Conservation (phyloP, 2,113 vertebrate genomes). For the Gnathonemus longibarbis region DNA sequence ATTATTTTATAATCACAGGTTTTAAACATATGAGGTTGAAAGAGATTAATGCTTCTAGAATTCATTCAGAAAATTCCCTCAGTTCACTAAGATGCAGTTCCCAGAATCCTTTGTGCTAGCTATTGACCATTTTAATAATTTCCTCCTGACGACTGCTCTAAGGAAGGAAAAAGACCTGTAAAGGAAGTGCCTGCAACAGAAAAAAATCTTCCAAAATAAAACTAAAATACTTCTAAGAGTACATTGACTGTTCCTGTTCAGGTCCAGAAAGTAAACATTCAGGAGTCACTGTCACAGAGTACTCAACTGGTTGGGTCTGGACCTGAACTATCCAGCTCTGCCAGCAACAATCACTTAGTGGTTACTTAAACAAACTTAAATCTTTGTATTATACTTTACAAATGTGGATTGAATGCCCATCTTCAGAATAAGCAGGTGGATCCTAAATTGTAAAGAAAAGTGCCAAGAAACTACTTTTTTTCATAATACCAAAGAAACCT, state of each 20-base stretch:
- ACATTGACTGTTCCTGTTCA: not conserved
- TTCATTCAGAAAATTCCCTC: not conserved
- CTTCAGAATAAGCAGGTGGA: not conserved
- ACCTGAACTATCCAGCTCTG: not conserved
- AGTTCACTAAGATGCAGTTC: not conserved
- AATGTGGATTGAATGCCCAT: not conserved
- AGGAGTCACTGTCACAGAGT: too few species aligned
- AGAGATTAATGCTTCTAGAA: not conserved
- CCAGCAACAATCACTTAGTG: not conserved
- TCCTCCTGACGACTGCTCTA: not conserved
- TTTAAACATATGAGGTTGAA: not conserved
- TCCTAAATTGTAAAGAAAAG: not conserved
- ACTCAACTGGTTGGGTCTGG: not conserved
- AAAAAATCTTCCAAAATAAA: not conserved
- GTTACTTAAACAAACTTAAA: not conserved
- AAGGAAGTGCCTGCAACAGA: not conserved
- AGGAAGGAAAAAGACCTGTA: not conserved
- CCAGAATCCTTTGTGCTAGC: not conserved
- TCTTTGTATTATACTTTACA: not conserved
- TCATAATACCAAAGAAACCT: not conserved
- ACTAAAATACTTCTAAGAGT: not conserved
- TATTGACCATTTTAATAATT: not conserved
- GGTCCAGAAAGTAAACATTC: not conserved
- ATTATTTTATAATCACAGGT: not conserved
- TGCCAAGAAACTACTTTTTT: not conserved